These are phyloP conservation scores for Pachymerium ferrugineum DNA, from an alignment of 2,888 invertebrate species.

Conservation along the genomic window DNA sequence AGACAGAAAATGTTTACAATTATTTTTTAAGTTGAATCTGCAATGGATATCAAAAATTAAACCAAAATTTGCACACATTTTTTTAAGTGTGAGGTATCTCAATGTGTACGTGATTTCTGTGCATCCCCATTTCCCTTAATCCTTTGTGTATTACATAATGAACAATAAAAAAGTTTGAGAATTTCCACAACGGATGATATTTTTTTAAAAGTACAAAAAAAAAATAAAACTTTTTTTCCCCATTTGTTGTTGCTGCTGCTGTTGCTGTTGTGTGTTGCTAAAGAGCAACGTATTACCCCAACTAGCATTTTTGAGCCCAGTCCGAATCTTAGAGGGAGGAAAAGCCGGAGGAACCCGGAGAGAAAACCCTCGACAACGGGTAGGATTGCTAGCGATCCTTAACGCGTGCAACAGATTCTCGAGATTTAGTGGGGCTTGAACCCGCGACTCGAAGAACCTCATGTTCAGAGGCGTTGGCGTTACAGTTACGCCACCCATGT, in stretches of 20 bases:
- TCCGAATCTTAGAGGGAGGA: not conserved
- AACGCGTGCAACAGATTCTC: not conserved
- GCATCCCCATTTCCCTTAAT: slow-evolving; percentile 1
- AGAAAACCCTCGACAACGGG: not conserved
- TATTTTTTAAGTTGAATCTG: not conserved
- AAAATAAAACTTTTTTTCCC: not conserved
- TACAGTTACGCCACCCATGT: no score
- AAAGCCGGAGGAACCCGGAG: not conserved
- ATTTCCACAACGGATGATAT: not conserved
- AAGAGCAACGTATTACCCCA: not conserved
- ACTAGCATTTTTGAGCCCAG: not conserved
- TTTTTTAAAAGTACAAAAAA: not conserved
- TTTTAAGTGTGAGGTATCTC: slow-evolving; percentile 25
- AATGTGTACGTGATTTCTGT: slow-evolving; percentile 23
- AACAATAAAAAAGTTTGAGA: slow-evolving; percentile 16
- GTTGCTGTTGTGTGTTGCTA: not conserved
- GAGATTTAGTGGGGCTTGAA: not conserved
- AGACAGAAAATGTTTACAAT: not conserved
- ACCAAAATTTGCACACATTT: slow-evolving; percentile 8
- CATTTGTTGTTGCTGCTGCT: not conserved
- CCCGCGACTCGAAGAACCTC: not conserved
- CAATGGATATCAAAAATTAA: slow-evolving; percentile 24
- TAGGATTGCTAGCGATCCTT: not conserved
- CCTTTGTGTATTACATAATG: slow-evolving; percentile 19
- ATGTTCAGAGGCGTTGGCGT: not conserved